Conservation (phyloP, 2,888 invertebrate genomes). For the Didymodactylos carnosus region DNA sequence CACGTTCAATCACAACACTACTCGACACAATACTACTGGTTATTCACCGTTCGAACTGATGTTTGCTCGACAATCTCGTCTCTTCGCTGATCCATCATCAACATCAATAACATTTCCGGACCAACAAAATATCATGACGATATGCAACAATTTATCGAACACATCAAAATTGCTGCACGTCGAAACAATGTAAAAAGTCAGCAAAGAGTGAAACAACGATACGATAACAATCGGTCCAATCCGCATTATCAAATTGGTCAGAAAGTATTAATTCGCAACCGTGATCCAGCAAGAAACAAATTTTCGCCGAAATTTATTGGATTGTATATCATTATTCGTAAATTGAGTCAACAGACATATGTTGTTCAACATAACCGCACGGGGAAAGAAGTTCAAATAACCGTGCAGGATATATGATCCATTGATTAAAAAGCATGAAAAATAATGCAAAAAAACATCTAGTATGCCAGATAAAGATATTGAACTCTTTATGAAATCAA, state of each 20-base stretch:
- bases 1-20: not conserved
- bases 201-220: not conserved
- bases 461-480: too few relatives aligned
- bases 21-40: not conserved
- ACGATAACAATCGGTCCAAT: not conserved
- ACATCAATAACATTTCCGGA: not conserved
- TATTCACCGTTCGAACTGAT: not conserved
- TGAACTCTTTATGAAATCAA: too few relatives aligned
- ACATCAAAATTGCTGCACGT: not conserved
- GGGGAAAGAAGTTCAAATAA: not conserved
- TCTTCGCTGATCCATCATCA: not conserved
- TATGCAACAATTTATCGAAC: not conserved
- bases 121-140: not conserved
- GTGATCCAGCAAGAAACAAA: not conserved
- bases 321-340: not conserved
- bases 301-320: not conserved
- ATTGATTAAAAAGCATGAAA: not conserved
- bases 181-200: not conserved
- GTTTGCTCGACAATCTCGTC: not conserved
- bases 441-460: too few relatives aligned
- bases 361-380: not conserved
- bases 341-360: not conserved
- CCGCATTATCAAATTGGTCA: not conserved
- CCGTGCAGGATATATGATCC: not conserved
- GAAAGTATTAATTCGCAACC: not conserved